Evolutionary conservation across 1,140 invertebrate species (phyloP).

Genomic region (Semibalanus balanoides): DNA sequence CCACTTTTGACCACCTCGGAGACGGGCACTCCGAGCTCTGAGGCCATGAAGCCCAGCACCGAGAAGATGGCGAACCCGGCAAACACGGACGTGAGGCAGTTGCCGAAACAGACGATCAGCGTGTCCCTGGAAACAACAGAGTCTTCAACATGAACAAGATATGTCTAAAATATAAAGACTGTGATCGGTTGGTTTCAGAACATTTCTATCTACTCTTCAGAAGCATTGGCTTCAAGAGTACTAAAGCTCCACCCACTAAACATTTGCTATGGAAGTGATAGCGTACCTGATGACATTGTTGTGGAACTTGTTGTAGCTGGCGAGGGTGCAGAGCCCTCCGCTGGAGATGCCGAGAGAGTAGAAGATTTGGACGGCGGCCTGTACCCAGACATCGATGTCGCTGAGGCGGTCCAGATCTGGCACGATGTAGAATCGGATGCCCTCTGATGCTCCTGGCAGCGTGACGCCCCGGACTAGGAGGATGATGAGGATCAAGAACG

Average conservation of each 20-base stretch:
- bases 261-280: too few species aligned
- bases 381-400: slow-evolving; percentile 30
- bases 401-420: slow-evolving; percentile 29
- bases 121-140: slow-evolving; percentile 30
- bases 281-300: slow-evolving; percentile 36
- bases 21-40: slow-evolving; percentile 52
- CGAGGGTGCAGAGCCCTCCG: slow-evolving; percentile 28
- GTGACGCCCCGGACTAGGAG: slow-evolving; percentile 39
- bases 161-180: neutral
- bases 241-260: too few species aligned
- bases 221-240: too few species aligned
- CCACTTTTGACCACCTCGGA: slow-evolving; percentile 50
- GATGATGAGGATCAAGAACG: slow-evolving; percentile 31
- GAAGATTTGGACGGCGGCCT: slow-evolving; percentile 29
- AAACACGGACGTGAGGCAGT: slow-evolving; percentile 54
- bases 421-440: slow-evolving; percentile 34
- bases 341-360: slow-evolving; percentile 31
- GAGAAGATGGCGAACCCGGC: slow-evolving; percentile 78
- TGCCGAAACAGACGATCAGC: slow-evolving; percentile 35
- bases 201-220: neutral
- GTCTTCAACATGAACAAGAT: neutral
- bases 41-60: slow-evolving; percentile 60
- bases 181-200: too few species aligned
- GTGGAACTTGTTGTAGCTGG: slow-evolving; percentile 30
- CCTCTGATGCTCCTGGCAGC: slow-evolving; percentile 33